phyloP scores from a whole-genome alignment of 2,113 vertebrate species.

The Ameiurus melas region DNA sequence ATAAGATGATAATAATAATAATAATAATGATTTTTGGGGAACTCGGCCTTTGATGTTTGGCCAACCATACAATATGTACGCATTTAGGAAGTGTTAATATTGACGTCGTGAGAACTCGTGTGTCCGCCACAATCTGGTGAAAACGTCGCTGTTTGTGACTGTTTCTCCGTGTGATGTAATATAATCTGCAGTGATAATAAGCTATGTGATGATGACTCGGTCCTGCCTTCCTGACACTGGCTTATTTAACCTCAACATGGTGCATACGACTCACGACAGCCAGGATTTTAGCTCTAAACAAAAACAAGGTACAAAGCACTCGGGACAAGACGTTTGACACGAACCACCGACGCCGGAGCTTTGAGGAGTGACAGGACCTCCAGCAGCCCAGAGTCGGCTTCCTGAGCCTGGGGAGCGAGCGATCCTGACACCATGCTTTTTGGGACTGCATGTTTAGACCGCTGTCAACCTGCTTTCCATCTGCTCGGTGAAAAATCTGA shows the following conservation, averaged over 20 bases:
- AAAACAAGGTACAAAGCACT: not conserved
- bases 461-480: conserved; percentile 71
- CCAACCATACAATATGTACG: not conserved
- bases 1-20: too few species aligned
- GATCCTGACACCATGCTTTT: conserved; percentile 53
- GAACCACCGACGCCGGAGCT: not conserved
- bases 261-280: conserved; percentile 12
- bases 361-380: conserved; percentile 51
- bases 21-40: not conserved
- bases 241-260: not conserved
- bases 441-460: conserved; percentile 70
- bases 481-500: conserved; percentile 64
- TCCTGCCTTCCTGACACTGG: not conserved
- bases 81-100: not conserved
- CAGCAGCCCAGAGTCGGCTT: conserved; percentile 48
- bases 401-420: conserved; percentile 57
- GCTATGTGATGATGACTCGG: not conserved
- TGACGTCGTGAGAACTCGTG: not conserved
- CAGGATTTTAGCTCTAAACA: not conserved
- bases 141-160: not conserved
- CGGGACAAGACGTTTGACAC: not conserved
- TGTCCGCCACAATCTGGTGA: not conserved
- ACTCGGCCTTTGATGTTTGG: not conserved
- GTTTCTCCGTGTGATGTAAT: not conserved
- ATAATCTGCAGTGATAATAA: conserved; percentile 4